These are phyloP conservation scores for Phymorhynchus buccinoides DNA, from an alignment of 1,140 invertebrate species.

Conservation along the genomic window DNA sequence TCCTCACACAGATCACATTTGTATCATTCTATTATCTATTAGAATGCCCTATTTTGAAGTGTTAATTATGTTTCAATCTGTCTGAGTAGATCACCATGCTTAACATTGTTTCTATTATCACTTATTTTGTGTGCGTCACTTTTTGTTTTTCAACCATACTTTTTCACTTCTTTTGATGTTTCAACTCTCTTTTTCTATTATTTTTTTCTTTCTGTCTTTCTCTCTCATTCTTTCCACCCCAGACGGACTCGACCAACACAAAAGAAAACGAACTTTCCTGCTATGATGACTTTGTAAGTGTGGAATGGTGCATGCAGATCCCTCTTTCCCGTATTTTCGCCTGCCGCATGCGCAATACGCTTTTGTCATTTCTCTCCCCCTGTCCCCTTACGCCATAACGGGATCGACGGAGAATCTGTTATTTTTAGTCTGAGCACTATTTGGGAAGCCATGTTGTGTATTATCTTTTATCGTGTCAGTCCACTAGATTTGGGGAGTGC, in stretches of 20 bases:
- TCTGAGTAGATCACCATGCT: too few species aligned
- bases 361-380: not conserved
- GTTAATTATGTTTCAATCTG: too few species aligned
- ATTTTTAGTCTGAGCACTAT: not conserved
- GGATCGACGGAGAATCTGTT: not conserved
- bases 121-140: too few species aligned
- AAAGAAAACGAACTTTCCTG: slow-evolving; percentile 34
- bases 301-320: not conserved
- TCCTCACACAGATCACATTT: too few species aligned
- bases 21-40: too few species aligned
- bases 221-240: slow-evolving; percentile 1
- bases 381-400: not conserved
- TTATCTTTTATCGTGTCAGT: too few species aligned
- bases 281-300: slow-evolving; percentile 33
- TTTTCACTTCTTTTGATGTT: too few species aligned
- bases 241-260: slow-evolving; percentile 35
- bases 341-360: not conserved
- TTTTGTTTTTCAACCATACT: too few species aligned
- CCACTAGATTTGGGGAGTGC: too few species aligned
- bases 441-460: too few species aligned
- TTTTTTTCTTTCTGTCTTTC: not conserved
- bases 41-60: too few species aligned
- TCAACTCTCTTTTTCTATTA: slow-evolving; percentile 12
- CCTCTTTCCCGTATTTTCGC: not conserved
- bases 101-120: too few species aligned